A percentile compares a stretch with the other conserved stretches of the same genome.
These are phyloP conservation scores for Watsonalla binaria DNA, from an alignment of 2,888 invertebrate genomes.

Conservation along the genomic window DNA sequence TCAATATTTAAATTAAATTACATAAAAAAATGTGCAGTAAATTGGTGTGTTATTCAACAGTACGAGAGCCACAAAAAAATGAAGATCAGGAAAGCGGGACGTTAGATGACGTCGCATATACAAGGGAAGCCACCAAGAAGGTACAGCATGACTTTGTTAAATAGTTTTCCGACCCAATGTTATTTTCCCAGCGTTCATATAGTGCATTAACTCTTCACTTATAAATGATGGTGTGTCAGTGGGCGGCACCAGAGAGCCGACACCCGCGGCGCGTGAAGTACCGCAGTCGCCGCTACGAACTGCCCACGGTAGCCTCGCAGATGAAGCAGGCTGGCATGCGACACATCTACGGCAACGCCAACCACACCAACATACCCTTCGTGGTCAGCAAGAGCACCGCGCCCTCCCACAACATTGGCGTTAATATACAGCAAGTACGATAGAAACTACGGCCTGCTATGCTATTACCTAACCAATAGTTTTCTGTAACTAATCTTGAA, in stretches of 20 bases:
- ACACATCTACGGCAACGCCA: constrained; percentile 59
- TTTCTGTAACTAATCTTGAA: no score
- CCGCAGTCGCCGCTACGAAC: constrained; percentile 74
- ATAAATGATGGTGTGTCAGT: neutral
- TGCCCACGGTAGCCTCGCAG: constrained; percentile 82
- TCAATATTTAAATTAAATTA: no score
- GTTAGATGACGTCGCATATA: constrained; percentile 14
- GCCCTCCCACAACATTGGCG: constrained; percentile 81
- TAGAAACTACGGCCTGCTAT: neutral
- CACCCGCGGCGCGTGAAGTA: constrained; percentile 42
- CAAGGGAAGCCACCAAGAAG: constrained; percentile 23
- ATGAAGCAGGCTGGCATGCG: constrained; percentile 80
- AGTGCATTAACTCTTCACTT: no score
- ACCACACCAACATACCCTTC: constrained; percentile 79
- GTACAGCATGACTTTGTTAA: neutral
- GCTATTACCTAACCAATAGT: no score
- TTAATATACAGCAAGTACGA: constrained; percentile 80
- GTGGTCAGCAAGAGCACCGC: constrained; percentile 79
- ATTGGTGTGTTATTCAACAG: constrained; percentile 5
- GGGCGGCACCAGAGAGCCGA: constrained; percentile 11
- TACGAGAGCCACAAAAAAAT: constrained; percentile 15
- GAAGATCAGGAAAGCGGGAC: constrained; percentile 22
- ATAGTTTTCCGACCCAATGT: no score
- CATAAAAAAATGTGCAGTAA: no score
- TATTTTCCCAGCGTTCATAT: no score